Percentiles rank a stretch among this genome's conserved stretches.
Evolutionary conservation across 2,113 vertebrate species (phyloP).

Genomic region (Ptilorrhoa leucosticta): DNA sequence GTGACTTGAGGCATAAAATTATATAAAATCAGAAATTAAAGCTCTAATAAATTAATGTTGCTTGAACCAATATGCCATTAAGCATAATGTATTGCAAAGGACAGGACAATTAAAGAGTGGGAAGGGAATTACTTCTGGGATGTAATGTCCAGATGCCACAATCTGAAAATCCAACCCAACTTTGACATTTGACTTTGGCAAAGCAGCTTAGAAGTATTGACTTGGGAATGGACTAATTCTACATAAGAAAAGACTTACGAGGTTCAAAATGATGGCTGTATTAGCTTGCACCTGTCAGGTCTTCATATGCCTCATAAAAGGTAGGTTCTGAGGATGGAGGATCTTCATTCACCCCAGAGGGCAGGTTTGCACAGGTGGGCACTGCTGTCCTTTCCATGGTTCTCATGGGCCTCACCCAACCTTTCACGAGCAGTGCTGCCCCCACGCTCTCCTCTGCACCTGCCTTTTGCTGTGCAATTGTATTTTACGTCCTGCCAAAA

Average conservation of each 20-base stretch:
- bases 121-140: not conserved
- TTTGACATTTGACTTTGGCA: not conserved
- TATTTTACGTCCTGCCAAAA: not conserved
- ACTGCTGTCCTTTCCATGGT: not conserved
- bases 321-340: not conserved
- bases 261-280: not conserved
- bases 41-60: conserved; percentile 31
- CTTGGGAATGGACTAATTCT: not conserved
- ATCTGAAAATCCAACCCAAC: not conserved
- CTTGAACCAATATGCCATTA: conserved; percentile 11
- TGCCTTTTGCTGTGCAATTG: not conserved
- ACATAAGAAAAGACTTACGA: rapidly evolving
- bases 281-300: not conserved
- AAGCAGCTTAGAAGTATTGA: not conserved
- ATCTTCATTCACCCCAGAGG: not conserved
- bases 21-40: conserved; percentile 27
- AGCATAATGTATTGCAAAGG: not conserved
- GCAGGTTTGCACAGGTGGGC: not conserved
- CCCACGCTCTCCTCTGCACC: not conserved
- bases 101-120: not conserved
- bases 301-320: not conserved
- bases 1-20: conserved; percentile 16
- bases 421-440: rapidly evolving
- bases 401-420: not conserved
- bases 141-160: not conserved